Base-by-base conservation (phyloP, 2,113 vertebrate species). In the Rattus norvegicus region DNA sequence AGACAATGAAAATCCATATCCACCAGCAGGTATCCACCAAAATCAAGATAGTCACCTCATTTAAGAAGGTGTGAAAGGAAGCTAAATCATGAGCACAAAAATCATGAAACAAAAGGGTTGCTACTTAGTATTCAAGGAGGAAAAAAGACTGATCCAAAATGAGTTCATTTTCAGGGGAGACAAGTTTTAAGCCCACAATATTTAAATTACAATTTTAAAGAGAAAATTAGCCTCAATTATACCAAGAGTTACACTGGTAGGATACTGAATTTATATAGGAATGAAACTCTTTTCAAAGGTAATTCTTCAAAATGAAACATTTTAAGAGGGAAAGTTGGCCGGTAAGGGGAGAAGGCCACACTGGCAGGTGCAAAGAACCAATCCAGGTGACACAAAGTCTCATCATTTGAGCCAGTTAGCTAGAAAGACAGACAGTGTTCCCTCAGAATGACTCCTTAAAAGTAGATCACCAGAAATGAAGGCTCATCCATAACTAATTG, bases 1-100 rank as follows among this genome's bases (percentile, higher is more conserved):
- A 83, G 79, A 86, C 93, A 94, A 59, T 92, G 92, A 92, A 70
- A 97, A 94, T 93, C 97, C 85, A 95, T 56, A 72, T 90, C 94
- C 61, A 97, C 97, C 89, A 97, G 61, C 81, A 93, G 65, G 33
- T 52, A 81, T 81, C 83, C 98, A 84, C 70, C 90, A 76, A 96
- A 97, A 81, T 92, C 86, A 83, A 97, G 75, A 90, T 30, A 91
- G 56, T 73, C 65, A 96, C 90, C 96, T 96, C 59, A 88, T 93
- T 92, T 96, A 33, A 91, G 36, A 65, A 95, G 93, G 91, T 24
- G 28, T 81, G 14, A 69, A 75, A 92, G 94, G 28, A 5, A 19
- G 11, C 43, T 93, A 93, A 85, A 54, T 39, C 8, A 77, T 59
- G 43, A 22, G 7, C 67, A 63, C 5, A 76, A 69, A 77, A 83